Base-by-base conservation (phyloP, 2,113 vertebrate genomes). In the Alligator mississippiensis region DNA sequence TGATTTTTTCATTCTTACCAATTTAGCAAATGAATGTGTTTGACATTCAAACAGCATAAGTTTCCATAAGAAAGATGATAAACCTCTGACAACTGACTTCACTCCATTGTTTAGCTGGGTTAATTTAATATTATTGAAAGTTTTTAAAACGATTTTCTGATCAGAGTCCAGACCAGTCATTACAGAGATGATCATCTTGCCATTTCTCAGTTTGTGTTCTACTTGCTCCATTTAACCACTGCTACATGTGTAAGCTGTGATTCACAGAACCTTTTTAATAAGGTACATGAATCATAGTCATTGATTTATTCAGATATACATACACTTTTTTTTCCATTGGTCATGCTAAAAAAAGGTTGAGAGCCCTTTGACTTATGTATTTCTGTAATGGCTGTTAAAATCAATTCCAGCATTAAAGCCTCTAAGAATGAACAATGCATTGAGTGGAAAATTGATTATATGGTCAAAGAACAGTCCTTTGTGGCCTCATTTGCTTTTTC, bases 361-460 rank as follows among this genome's bases (percentile, higher is more conserved):
- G 95, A 97, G 97, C 97, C 97, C 98, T 98, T 97, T 98, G 98
- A 98, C 98, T 98, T 97, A 97, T 62, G 92, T 97, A 97, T 98
- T 98, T 98, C 96, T 21, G 97, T 98, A 98, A 98, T 98, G 98
- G 97, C 94, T 98, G 97, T 98, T 98, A 98, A 98, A 98, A 98
- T 98, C 98, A 98, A 98, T 98, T 98, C 97, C 97, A 98, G 96
- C 96, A 98, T 98, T 98, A 98, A 98, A 98, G 97, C 98, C 97
- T 97, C 96, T 96, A 97, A 97, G 98, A 98, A 98, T 97, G 98
- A 98, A 98, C 98, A 98, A 98, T 98, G 97, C 97, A 98, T 98
- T 98, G 97, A 98, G 98, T 97, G 96, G 97, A 98, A 98, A 98
- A 98, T 98, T 98, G 98, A 98, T 98, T 98, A 98, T 97, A 98